Evolutionary conservation across 2,888 invertebrate genomes (phyloP).

Genomic region (Macropis europaea): DNA sequence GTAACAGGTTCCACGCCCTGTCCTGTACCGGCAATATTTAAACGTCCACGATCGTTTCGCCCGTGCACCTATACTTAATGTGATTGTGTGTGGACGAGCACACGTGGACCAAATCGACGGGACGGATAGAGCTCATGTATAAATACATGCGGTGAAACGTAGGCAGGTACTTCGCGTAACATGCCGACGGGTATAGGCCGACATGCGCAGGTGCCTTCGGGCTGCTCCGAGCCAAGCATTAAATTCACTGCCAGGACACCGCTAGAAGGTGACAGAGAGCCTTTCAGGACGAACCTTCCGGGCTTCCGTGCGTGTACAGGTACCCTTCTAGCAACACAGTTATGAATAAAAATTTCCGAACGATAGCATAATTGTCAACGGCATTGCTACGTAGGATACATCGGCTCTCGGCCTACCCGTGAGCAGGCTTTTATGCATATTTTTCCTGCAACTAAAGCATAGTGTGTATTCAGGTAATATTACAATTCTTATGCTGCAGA

Average conservation of each 20-base stretch:
- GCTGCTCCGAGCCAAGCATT: slow-evolving; percentile 46
- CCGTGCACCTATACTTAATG: too few species aligned
- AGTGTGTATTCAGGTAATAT: too few species aligned
- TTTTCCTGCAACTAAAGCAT: too few species aligned
- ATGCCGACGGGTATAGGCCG: slow-evolving; percentile 71
- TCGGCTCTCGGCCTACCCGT: too few species aligned
- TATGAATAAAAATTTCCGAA: too few species aligned
- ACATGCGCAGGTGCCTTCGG: slow-evolving; percentile 67
- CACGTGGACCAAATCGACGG: slow-evolving; percentile 41
- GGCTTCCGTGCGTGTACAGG: slow-evolving; percentile 19
- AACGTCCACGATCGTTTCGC: slow-evolving; percentile 16
- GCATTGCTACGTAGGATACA: too few species aligned
- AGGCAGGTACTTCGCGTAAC: slow-evolving; percentile 53
- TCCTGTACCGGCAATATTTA: slow-evolving; percentile 48
- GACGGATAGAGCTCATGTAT: slow-evolving; percentile 64
- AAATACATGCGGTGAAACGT: slow-evolving; percentile 66
- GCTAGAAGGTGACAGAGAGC: slow-evolving; percentile 21
- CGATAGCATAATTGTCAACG: too few species aligned
- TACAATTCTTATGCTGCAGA: too few species aligned
- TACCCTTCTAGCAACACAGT: too few species aligned
- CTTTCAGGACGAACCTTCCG: slow-evolving; percentile 19
- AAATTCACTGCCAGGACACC: slow-evolving; percentile 40
- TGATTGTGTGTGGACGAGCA: neutral
- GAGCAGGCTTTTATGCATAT: too few species aligned
- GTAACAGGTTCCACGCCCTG: slow-evolving; percentile 71